Evolutionary conservation across 2,113 vertebrate species (phyloP), one percentile per base, ranked within the genome.

Genomic region (Colistium nudipinnis): DNA sequence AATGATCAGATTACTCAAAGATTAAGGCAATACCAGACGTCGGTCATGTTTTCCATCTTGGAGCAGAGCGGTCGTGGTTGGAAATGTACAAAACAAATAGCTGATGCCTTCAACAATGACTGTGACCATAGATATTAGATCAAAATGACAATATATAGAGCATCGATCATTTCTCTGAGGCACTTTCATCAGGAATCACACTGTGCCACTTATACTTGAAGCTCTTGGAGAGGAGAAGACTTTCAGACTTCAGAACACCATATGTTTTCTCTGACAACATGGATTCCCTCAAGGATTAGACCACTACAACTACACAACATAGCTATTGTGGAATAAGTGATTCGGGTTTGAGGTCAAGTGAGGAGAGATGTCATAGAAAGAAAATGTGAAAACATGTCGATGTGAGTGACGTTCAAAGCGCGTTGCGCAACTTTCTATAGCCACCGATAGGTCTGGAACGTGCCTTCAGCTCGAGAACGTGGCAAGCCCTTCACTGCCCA

Each of bases 211-310:
- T 31, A 17, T 39, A 54, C 62, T 53, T 24, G 7, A 44, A 57
- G 24, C 19, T 54, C 9, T n/a, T 27, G 27, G 13, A 36, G 39
- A 10, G 45, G 25, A 39, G 31, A 33, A 7, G 36, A 64, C 33
- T n/a, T n/a, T n/a, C 62, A 60, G 22, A 35, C 24, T 51, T 44
- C 44, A 22, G 28, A 49, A 39, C 22, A 30, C 28, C 56, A 64
- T 39, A 57, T 62, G 56, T 31, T 70, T 45, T 59, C 56, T 62
- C 35, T 69, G 33, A 56, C 57, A 47, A 16, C 16, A 44, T 31
- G 10, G 24, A 19, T 52, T 27, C 20, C 28, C 53, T 39, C 44
- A 35, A 0, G 14, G 41, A 43, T 63, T 14, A 41, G 2, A n/a
- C n/a, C 25, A 28, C 7, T 4, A 38, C 20, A 51, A 33, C 55